These are phyloP conservation scores for Typhlomys cinereus DNA, from an alignment of 2,113 vertebrate species.

Conservation along the genomic window DNA sequence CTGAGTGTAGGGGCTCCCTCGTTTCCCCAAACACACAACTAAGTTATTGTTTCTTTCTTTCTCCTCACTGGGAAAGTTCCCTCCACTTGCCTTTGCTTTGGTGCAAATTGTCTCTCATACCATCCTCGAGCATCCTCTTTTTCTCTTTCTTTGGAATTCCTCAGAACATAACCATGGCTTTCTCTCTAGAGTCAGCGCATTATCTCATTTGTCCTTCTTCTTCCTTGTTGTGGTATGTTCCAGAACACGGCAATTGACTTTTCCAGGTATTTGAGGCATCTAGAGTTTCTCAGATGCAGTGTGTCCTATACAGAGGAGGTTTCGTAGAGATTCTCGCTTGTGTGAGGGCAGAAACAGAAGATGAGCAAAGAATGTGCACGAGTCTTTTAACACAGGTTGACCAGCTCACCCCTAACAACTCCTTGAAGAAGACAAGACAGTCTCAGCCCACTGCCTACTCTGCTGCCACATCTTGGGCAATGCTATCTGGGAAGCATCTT, in stretches of 20 bases:
- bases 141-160: not conserved
- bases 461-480: not conserved
- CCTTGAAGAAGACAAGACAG: not conserved
- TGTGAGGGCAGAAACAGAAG: not conserved
- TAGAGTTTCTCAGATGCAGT: not conserved
- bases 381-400: not conserved
- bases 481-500: not conserved
- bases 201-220: not conserved
- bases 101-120: not conserved
- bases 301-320: not conserved
- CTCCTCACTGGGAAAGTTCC: not conserved
- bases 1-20: not conserved
- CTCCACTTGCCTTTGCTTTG: not conserved
- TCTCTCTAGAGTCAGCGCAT: not conserved
- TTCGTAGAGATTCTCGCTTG: not conserved
- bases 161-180: accelerated
- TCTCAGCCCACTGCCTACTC: not conserved
- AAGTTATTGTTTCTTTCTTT: not conserved
- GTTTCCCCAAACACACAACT: not conserved
- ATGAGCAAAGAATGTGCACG: not conserved
- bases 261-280: not conserved
- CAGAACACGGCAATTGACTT: not conserved
- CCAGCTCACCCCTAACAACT: not conserved
- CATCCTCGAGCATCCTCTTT: not conserved
- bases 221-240: not conserved